Evolutionary conservation across 2,797 vertebrate species (phyloP), one percentile per base, ranked within the genome.

Genomic region (Gambelia wislizenii): DNA sequence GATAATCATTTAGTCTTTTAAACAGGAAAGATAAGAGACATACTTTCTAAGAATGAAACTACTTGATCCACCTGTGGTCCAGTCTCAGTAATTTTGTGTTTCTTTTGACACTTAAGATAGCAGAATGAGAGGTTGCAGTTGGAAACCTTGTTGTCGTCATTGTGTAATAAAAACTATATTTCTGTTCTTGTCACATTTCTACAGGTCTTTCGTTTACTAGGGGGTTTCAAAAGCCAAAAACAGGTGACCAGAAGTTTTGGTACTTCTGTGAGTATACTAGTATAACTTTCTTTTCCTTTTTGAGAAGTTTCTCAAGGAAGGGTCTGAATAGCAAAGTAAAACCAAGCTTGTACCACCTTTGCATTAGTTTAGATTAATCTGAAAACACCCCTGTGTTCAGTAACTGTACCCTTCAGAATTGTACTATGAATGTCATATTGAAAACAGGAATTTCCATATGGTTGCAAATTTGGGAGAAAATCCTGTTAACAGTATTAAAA

Each of bases 221-320:
- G 98, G 92, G 97, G 97, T 78, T 94, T 99, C 91, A 98, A 95
- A 95, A 97, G 85, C 91, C 97, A 97, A 94, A 95, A 96, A 94
- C 97, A 98, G 94, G 97, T 97, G 94, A 97, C 97, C 93, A 97
- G 97, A 97, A 97, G 94, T 49, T 98, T 98, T 96, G 95, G 96
- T 94, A 98, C 97, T 96, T 97, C 97, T 94, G 98, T 99, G 97
- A 98, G 98, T 98, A 97, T 97, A 94, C 93, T 91, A 95, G 90
- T 89, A 78, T 94, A 47, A 25, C 22, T 54, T 83, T 75, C 79
- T 90, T 94, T 95, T 94, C 92, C 87, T 84, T 93, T 96, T 95
- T 83, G 91, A 95, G 96, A 97, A 97, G 96, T 96, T 97, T 97
- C 96, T 97, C 96, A 96, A 96, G 95, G 95, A 96, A 90, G 0